Evolutionary conservation across 2,113 vertebrate species (phyloP), one percentile per base, ranked within the genome.

Genomic region (Alaudala cheleensis): DNA sequence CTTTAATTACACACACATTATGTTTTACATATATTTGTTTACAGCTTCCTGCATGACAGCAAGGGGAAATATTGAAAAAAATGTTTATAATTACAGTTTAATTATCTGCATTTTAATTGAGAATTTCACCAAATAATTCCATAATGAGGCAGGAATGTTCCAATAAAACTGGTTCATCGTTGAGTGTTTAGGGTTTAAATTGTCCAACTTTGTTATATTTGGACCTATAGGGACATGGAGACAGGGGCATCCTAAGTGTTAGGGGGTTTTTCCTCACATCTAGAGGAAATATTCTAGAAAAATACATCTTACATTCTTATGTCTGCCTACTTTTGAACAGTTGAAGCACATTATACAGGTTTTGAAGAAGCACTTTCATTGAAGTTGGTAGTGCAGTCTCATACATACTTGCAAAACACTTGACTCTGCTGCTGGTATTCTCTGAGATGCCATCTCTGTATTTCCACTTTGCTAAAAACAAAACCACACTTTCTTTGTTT

Each of bases 21-120:
- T 88, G 65, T 93, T 96, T 95, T 86, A 72, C 86, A 96, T 95
- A 94, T 79, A 96, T 96, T 95, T 91, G 42, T 94, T 96, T 91
- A 92, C 74, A 65, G 29, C 34, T 90, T 83, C 42, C 51, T 83
- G 22, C 73, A 71, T 64, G 83, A 91, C 78, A 93, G 45, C 67
- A 85, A 39, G 44, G 67, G 72, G 54, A 91, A 94, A 94, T 90
- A 92, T 66, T 77, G 88, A 90, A 91, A 92, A 15, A 92, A 80
- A 73, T 58, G 45, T 90, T 66, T 95, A 81, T 95, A 95, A 96
- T 93, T 97, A 65, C 71, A 72, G 50, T 94, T 95, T 81, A 88
- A 87, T 82, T 45, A 94, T 73, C 56, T 85, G 58, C 54, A 95
- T 96, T 92, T 96, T 84, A 93, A 92, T 92, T 87, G 74, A 86